These are phyloP conservation scores for Esox lucius DNA, from an alignment of 2,797 vertebrate species.

Conservation along the genomic window DNA sequence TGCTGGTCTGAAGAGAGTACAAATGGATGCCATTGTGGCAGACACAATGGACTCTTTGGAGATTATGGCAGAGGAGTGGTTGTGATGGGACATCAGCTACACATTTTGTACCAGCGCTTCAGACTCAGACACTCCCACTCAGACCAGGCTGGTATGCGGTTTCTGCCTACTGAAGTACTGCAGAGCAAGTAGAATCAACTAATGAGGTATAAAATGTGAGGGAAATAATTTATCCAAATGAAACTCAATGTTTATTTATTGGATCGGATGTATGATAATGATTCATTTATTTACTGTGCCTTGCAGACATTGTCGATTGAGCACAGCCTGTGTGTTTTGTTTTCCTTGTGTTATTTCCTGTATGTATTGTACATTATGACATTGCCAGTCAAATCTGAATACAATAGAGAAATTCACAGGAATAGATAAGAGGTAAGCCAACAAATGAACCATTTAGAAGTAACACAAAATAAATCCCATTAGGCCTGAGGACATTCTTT, in stretches of 20 bases:
- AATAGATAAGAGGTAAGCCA: conserved; percentile 26
- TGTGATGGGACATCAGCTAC: conserved; percentile 53
- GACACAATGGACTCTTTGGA: conserved; percentile 67
- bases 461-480: conserved; percentile 23
- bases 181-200: conserved; percentile 17
- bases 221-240: conserved; percentile 15
- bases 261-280: background rate
- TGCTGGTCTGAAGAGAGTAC: conserved; percentile 33
- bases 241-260: conserved; percentile 5
- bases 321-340: background rate
- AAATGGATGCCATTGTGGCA: conserved; percentile 64
- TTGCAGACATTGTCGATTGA: background rate
- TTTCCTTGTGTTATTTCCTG: background rate
- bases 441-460: conserved; percentile 17
- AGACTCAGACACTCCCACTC: conserved; percentile 39
- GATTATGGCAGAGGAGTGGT: conserved; percentile 54
- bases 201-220: conserved; percentile 20
- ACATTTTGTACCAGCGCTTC: conserved; percentile 44
- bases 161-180: background rate
- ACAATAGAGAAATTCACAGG: conserved; percentile 24
- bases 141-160: conserved; percentile 35
- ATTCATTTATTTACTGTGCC: background rate
- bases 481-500: conserved; percentile 14
- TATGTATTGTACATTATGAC: background rate
- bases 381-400: conserved; percentile 22